These are phyloP conservation scores for Netelia inedita DNA, from an alignment of 2,888 invertebrate species.

Conservation along the genomic window DNA sequence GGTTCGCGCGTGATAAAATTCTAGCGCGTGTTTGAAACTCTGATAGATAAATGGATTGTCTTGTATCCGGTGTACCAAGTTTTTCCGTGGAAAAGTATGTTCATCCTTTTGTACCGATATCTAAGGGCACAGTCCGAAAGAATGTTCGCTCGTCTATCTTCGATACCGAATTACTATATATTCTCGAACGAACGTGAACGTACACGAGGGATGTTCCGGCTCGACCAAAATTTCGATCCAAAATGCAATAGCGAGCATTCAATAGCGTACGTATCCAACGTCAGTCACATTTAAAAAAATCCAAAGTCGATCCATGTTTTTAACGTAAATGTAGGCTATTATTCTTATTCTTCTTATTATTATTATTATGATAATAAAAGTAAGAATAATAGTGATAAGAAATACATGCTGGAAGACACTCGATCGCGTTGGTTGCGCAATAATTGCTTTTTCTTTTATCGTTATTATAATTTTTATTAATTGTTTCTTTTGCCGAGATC, in stretches of 20 bases:
- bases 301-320: not conserved
- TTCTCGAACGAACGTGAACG: not conserved
- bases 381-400: not conserved
- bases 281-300: not conserved
- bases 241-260: constrained; percentile 40
- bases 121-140: not conserved
- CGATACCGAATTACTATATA: constrained; percentile 14
- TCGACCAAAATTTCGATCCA: not conserved
- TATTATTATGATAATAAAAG: not conserved
- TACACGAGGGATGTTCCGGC: not conserved
- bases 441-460: not conserved
- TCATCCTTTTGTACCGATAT: not conserved
- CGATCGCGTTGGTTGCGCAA: not conserved
- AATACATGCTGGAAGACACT: not conserved
- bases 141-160: constrained; percentile 8
- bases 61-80: not conserved
- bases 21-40: too few relatives aligned
- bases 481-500: not conserved
- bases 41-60: not conserved
- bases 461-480: not conserved
- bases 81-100: not conserved
- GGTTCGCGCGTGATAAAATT: too few relatives aligned
- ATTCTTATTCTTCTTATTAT: not conserved
- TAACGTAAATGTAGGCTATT: not conserved
- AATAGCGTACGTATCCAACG: constrained; percentile 34